These are phyloP conservation scores for Rhabdomys dilectus DNA, from an alignment of 2,113 vertebrate species.

Conservation along the genomic window DNA sequence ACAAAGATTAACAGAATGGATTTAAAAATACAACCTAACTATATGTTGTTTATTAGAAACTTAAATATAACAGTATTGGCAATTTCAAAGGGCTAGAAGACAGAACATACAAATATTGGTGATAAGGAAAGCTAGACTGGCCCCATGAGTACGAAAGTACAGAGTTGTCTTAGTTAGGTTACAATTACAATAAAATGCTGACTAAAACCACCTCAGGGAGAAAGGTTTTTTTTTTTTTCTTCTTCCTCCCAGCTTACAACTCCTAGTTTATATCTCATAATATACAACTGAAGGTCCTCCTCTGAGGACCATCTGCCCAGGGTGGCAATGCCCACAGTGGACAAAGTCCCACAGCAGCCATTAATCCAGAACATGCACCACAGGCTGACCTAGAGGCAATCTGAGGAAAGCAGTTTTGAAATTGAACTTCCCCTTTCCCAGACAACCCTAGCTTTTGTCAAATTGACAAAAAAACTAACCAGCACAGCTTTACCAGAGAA, in stretches of 20 bases:
- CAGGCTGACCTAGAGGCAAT: background rate
- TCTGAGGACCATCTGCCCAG: background rate
- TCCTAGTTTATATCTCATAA: background rate
- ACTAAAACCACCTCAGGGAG: background rate
- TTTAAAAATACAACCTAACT: background rate
- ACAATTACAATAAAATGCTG: background rate
- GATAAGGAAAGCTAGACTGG: background rate
- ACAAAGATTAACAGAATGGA: background rate
- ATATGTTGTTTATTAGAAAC: background rate
- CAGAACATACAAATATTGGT: background rate
- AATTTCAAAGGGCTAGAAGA: conserved; percentile 39
- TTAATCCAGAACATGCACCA: background rate
- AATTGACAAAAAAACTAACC: background rate
- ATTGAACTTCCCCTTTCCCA: background rate
- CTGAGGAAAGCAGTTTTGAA: background rate
- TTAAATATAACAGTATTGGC: background rate
- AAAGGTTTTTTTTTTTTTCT: background rate
- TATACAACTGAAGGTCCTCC: background rate
- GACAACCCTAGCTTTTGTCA: background rate
- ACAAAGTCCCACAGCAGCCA: background rate
- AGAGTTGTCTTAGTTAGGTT: background rate
- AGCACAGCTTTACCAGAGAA: background rate
- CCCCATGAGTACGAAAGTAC: background rate
- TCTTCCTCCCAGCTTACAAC: background rate
- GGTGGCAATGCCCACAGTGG: background rate